Conservation (phyloP, 1,140 invertebrate genomes). For the Calephelis nemesis region DNA sequence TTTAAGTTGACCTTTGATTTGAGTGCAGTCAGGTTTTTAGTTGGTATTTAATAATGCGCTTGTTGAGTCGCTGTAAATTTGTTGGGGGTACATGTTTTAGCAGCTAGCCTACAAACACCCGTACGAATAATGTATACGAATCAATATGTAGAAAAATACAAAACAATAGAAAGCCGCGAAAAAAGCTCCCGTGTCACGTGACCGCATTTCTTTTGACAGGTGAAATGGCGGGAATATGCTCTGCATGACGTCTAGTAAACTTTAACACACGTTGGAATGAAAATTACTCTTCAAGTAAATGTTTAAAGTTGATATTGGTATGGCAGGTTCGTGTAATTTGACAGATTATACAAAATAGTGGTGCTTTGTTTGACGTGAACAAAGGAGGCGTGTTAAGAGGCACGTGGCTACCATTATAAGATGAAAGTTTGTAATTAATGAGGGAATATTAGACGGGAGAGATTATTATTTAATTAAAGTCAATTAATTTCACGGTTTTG, state of each 20-base stretch:
- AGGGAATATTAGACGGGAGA: constrained; percentile 34
- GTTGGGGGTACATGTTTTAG: too few species aligned
- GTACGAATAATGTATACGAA: too few species aligned
- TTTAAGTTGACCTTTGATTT: too few species aligned
- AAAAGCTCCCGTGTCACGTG: constrained; percentile 32
- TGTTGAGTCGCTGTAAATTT: too few species aligned
- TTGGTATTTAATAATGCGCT: too few species aligned
- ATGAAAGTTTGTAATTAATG: constrained; percentile 52
- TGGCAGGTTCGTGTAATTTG: not conserved
- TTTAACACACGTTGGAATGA: not conserved
- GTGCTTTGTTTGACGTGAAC: constrained; percentile 41
- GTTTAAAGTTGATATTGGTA: not conserved
- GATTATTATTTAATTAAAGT: too few species aligned
- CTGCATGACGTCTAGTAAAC: constrained; percentile 19
- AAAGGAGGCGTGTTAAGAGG: constrained; percentile 43
- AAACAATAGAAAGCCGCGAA: not conserved
- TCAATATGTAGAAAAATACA: not conserved
- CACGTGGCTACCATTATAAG: constrained; percentile 50
- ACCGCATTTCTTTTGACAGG: constrained; percentile 52
- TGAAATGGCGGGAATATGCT: constrained; percentile 39
- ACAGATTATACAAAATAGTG: constrained; percentile 15
- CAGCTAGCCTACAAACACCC: too few species aligned
- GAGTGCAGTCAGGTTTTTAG: too few species aligned
- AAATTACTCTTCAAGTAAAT: not conserved
- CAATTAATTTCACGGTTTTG: too few species aligned